Evolutionary conservation across 2,113 vertebrate genomes (phyloP).

Genomic region (Sciurus niger): DNA sequence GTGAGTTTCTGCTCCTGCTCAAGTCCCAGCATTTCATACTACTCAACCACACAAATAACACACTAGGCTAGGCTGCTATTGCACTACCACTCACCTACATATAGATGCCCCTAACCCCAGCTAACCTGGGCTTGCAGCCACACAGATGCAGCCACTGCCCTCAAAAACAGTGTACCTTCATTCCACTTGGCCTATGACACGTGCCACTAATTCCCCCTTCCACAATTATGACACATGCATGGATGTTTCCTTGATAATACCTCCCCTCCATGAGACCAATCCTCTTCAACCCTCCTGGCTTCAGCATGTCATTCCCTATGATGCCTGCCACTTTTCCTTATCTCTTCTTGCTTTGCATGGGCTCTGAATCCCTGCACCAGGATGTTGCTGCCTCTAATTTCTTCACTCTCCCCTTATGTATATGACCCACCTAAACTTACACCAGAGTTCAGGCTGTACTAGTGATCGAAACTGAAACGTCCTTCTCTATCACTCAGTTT

Average conservation of each 20-base stretch:
- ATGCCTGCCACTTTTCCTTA: rapidly evolving
- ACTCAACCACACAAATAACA: background rate
- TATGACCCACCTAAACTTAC: background rate
- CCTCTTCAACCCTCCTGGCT: background rate
- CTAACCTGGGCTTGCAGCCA: background rate
- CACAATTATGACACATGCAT: rapidly evolving
- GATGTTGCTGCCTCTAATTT: rapidly evolving
- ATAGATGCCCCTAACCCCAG: rapidly evolving
- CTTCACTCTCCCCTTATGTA: background rate
- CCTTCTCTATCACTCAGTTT: background rate
- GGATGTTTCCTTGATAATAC: rapidly evolving
- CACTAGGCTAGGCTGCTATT: rapidly evolving
- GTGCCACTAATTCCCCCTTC: rapidly evolving
- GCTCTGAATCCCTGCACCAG: rapidly evolving
- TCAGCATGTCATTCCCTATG: rapidly evolving
- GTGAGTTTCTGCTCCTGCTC: background rate
- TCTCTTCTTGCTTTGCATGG: rapidly evolving
- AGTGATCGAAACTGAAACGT: background rate
- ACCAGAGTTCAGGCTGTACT: background rate
- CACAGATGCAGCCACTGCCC: rapidly evolving
- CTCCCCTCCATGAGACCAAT: rapidly evolving
- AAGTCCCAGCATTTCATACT: rapidly evolving
- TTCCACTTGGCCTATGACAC: too few relatives aligned
- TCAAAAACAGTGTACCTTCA: rapidly evolving
- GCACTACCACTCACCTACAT: background rate